Conservation (phyloP, 2,113 vertebrate species). For the Lagopus muta region DNA sequence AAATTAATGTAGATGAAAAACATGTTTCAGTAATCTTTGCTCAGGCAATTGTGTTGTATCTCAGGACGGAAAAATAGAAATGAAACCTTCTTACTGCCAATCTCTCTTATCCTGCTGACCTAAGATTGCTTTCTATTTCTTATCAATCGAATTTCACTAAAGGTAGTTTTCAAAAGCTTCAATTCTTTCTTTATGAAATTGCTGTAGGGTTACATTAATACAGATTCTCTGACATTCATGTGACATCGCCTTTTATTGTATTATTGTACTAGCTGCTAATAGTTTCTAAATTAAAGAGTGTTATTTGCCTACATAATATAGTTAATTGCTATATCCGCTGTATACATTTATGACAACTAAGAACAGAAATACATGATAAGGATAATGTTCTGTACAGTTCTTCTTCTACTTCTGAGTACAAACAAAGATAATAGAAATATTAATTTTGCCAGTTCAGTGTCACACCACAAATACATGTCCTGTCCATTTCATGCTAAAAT, state of each 20-base stretch:
- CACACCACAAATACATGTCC: background rate
- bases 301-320: background rate
- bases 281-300: background rate
- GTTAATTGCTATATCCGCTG: background rate
- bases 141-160: background rate
- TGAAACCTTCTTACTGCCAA: background rate
- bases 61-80: background rate
- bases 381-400: background rate
- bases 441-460: background rate
- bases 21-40: background rate
- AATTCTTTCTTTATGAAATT: background rate
- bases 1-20: background rate
- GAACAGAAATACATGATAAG: background rate
- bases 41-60: background rate
- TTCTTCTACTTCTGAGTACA: background rate
- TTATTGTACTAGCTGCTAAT: background rate
- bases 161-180: background rate
- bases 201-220: background rate
- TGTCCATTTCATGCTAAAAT: background rate
- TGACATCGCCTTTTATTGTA: background rate
- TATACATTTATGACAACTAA: background rate
- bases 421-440: background rate
- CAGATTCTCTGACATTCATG: background rate
- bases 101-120: background rate
- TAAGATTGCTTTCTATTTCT: background rate